phyloP scores from a whole-genome alignment of 2,888 invertebrate genomes.

The Erpobdella octoculata region DNA sequence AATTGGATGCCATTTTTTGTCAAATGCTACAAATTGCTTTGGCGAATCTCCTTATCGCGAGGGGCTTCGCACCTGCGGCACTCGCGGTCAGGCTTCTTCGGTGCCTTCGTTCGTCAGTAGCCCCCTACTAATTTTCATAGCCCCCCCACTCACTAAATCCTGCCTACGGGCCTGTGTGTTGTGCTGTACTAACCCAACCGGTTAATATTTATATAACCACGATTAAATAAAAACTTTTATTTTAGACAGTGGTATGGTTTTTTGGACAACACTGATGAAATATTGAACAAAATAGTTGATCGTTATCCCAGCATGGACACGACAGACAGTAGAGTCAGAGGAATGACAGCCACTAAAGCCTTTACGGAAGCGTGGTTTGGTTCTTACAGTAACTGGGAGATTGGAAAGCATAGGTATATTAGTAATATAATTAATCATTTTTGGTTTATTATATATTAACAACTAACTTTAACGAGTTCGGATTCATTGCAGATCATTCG shows the following conservation, averaged over 20 bases:
- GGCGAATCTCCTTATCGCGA: too few relatives aligned
- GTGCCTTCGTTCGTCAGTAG: too few relatives aligned
- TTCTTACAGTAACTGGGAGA: constrained; percentile 24
- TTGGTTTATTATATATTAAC: not conserved
- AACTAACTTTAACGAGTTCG: not conserved
- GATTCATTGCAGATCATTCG: constrained; percentile 19
- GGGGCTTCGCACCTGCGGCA: too few relatives aligned
- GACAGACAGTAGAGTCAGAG: constrained; percentile 22
- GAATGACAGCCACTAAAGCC: constrained; percentile 12
- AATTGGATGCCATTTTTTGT: too few relatives aligned
- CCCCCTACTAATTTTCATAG: too few relatives aligned
- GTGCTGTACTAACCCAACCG: too few relatives aligned
- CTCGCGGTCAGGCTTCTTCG: too few relatives aligned
- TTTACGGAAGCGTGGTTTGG: constrained; percentile 30
- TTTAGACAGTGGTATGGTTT: constrained; percentile 24
- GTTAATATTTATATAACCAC: too few relatives aligned
- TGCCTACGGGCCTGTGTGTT: too few relatives aligned
- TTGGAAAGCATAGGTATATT: constrained; percentile 10
- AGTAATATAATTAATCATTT: not conserved
- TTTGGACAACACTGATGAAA: constrained; percentile 26
- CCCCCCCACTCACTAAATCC: too few relatives aligned
- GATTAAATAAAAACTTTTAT: too few relatives aligned
- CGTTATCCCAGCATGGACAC: constrained; percentile 27
- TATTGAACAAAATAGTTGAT: not conserved
- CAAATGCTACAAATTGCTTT: too few relatives aligned